A percentile compares a stretch with the other conserved stretches of the same genome.
Evolutionary conservation across 2,888 invertebrate genomes (phyloP).

Genomic region (Drosophila ezoana): DNA sequence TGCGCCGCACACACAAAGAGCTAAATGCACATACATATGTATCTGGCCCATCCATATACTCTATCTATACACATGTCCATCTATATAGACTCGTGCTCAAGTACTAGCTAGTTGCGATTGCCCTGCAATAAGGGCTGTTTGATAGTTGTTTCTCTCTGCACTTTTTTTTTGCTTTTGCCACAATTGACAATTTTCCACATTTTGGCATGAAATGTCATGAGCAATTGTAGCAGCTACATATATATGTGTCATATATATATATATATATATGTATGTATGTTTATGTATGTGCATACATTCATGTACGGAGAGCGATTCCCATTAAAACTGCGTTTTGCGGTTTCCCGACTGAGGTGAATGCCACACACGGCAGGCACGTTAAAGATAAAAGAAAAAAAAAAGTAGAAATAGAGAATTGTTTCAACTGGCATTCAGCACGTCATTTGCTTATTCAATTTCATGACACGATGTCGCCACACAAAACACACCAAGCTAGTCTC

Average conservation of each 20-base stretch:
- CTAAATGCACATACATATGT: conserved; percentile 5
- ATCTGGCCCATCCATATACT: conserved; percentile 4
- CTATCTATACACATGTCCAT: conserved; percentile 11
- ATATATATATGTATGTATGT: neutral
- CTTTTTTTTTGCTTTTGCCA: conserved; percentile 41
- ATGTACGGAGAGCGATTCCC: conserved; percentile 28
- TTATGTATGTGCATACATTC: conserved; percentile 2
- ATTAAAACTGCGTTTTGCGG: conserved; percentile 78
- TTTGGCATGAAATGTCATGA: conserved; percentile 75
- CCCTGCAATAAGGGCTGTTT: conserved; percentile 67
- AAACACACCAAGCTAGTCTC: conserved; percentile 41
- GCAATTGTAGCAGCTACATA: conserved; percentile 34
- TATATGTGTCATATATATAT: conserved; percentile 7
- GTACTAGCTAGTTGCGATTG: conserved; percentile 36
- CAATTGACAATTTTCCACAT: conserved; percentile 77
- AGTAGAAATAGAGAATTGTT: conserved; percentile 44
- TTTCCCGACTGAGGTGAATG: conserved; percentile 55
- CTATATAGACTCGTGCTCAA: conserved; percentile 22
- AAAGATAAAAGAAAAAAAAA: conserved; percentile 11
- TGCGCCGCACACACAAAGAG: conserved; percentile 49
- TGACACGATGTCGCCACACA: conserved; percentile 71
- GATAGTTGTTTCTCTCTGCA: conserved; percentile 10
- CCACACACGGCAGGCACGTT: conserved; percentile 49
- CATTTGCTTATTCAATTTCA: conserved; percentile 82
- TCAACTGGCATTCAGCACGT: conserved; percentile 83